Evolutionary conservation across 2,888 invertebrate species (phyloP), one percentile per base, ranked within the genome.

Genomic region (Baccha elongata): DNA sequence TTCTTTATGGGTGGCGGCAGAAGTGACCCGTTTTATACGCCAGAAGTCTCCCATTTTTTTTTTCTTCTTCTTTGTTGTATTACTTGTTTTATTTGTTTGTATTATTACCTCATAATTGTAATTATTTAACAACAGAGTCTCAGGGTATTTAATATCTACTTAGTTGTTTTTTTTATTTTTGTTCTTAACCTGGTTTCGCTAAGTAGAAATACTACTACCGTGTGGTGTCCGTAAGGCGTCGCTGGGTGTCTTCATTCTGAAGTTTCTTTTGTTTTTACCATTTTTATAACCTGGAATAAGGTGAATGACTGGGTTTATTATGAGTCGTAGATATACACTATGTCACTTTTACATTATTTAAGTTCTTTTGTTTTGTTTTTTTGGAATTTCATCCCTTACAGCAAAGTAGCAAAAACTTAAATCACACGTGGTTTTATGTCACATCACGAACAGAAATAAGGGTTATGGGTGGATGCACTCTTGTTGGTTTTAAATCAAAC

Each of bases 1-100:
- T 72, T 78, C 78, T 78, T 78, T 44, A 73, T 83, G 83, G 73
- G 62, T 83, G 83, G 62, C 72, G 78, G 67, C 53, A 60, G 13
- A 2, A 0, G 42, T 60, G 60, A 60, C 60, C 60, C 44, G 44
- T 60, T 29, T 11, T 44, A 3, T 26, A 13, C n/a, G 40, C 40
- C 50, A 29, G 26, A 60, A 40, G 40, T 42, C n/a, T 60, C 29
- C 35, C 11, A 42, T 42, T 17, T 40, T 71, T 26, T 17, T 52
- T 55, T 50, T 23, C 17, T 67, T 26, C 32, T 46, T n/a, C 32
- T 44, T 46, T 60, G n/a, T n/a, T n/a, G n/a, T n/a, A n/a, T n/a
- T n/a, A n/a, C n/a, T n/a, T n/a, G n/a, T n/a, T n/a, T 8, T 29
- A n/a, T 32, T n/a, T 21, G 42, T 35, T 42, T 26, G 15, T 58